These are phyloP conservation scores for Oithona nana DNA, from an alignment of 2,888 invertebrate genomes.

Conservation along the genomic window DNA sequence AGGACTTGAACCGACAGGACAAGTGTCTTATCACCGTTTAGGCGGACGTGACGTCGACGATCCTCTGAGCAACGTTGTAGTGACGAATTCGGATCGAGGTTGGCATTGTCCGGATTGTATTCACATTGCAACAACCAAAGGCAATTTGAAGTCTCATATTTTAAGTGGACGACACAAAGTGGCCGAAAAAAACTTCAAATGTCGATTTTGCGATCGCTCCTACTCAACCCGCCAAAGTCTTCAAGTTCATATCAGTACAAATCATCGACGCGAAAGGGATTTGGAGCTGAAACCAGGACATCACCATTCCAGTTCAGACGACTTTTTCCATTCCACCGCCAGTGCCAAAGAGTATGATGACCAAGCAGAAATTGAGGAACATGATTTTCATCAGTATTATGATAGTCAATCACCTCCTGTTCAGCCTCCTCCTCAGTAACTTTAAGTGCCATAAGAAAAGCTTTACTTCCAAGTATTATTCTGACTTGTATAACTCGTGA, in stretches of 20 bases:
- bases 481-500: too few relatives aligned
- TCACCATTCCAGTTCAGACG: background rate
- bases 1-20: background rate
- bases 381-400: too few relatives aligned
- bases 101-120: constrained; percentile 13
- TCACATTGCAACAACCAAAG: constrained; percentile 14
- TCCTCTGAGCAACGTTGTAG: background rate
- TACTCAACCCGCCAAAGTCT: constrained; percentile 1
- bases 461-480: too few relatives aligned
- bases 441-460: too few relatives aligned
- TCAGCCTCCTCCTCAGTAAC: too few relatives aligned
- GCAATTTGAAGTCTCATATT: constrained; percentile 13
- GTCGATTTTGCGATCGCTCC: background rate
- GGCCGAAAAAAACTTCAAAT: background rate
- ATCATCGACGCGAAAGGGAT: constrained; percentile 2
- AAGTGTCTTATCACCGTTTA: constrained; percentile 11
- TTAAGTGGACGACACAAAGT: constrained; percentile 9
- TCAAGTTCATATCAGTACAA: constrained; percentile 10
- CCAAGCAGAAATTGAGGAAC: too few relatives aligned
- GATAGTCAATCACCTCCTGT: too few relatives aligned
- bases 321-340: background rate
- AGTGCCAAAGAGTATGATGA: too few relatives aligned
- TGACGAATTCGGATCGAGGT: background rate
- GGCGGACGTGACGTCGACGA: background rate
- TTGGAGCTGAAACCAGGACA: background rate